These are phyloP conservation scores for Alaudala cheleensis DNA, from an alignment of 2,113 vertebrate species.

Conservation along the genomic window DNA sequence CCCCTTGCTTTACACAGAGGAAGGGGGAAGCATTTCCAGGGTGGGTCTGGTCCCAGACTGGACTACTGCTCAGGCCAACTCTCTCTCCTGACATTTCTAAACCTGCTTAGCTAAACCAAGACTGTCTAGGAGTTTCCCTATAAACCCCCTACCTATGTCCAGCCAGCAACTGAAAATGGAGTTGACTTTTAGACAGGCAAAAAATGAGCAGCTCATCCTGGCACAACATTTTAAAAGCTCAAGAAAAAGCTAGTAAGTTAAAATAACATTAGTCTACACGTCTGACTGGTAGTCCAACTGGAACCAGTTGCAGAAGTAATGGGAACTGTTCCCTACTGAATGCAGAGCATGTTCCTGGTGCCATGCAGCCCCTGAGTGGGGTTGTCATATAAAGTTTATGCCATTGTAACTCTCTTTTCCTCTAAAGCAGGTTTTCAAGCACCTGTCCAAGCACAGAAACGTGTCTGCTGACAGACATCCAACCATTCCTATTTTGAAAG, in stretches of 20 bases:
- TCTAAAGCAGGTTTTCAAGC: not conserved
- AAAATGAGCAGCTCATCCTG: not conserved
- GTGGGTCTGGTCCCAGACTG: not conserved
- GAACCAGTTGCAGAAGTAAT: not conserved
- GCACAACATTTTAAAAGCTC: accelerated
- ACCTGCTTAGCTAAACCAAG: not conserved
- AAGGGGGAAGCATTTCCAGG: not conserved
- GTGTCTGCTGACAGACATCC: accelerated
- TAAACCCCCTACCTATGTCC: not conserved
- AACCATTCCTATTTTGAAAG: not conserved
- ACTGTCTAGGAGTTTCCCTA: not conserved
- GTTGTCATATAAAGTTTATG: not conserved
- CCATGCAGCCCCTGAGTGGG: not conserved
- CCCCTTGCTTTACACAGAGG: not conserved
- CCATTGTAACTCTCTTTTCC: not conserved
- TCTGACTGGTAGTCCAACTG: not conserved
- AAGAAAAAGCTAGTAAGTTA: not conserved
- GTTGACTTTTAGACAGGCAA: not conserved
- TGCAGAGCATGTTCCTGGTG: not conserved
- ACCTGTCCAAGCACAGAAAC: not conserved
- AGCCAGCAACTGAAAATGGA: not conserved
- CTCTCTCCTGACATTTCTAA: not conserved
- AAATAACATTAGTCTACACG: not conserved
- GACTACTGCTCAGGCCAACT: not conserved
- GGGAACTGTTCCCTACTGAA: not conserved